These are phyloP conservation scores for Eupsilia transversa DNA, from an alignment of 2,888 invertebrate genomes.

Conservation along the genomic window DNA sequence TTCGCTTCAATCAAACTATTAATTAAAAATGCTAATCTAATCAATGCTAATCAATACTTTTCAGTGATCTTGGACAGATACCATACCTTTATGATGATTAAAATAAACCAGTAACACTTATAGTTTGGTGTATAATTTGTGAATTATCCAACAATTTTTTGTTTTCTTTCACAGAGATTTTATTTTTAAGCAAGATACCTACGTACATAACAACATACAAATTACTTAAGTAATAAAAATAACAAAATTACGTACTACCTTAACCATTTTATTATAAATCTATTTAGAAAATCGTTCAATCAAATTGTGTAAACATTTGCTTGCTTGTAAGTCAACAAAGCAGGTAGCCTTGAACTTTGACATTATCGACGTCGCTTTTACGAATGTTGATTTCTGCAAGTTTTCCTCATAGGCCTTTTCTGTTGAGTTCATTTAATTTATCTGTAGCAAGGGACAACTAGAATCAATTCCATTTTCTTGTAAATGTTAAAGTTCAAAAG, in stretches of 20 bases:
- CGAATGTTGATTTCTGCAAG: neutral
- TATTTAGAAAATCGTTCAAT: conserved; percentile 34
- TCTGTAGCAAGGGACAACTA: neutral
- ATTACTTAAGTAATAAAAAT: too few species aligned
- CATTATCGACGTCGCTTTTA: conserved; percentile 21
- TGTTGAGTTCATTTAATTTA: conserved; percentile 1
- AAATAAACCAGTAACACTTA: neutral
- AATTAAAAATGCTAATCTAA: neutral
- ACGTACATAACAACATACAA: too few species aligned
- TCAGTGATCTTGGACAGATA: too few species aligned
- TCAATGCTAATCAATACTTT: too few species aligned
- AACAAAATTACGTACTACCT: too few species aligned
- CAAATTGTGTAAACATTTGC: conserved; percentile 35
- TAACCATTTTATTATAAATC: neutral
- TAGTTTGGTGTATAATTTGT: neutral
- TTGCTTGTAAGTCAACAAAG: conserved; percentile 14
- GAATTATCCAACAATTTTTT: neutral
- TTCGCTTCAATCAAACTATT: neutral
- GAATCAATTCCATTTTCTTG: neutral
- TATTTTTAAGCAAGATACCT: too few species aligned
- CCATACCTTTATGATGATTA: too few species aligned
- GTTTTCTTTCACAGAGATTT: too few species aligned
- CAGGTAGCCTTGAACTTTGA: conserved; percentile 28
- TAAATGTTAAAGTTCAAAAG: neutral
- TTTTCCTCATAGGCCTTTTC: conserved; percentile 2